Evolutionary conservation across 1,140 invertebrate species (phyloP).

Genomic region (Charaxes varanes): DNA sequence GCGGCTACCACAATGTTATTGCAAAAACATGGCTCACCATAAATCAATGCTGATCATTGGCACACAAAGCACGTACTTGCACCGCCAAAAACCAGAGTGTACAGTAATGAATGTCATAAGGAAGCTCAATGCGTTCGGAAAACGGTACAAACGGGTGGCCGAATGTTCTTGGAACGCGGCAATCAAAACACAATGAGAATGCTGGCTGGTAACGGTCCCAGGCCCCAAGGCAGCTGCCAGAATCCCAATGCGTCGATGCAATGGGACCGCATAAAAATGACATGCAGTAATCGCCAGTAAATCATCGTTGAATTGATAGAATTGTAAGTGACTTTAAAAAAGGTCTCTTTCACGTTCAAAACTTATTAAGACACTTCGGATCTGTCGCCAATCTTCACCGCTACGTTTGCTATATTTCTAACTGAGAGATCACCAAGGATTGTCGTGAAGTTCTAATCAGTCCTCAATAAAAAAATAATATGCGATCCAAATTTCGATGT

Average conservation of each 20-base stretch:
- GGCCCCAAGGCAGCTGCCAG: slow-evolving; percentile 24
- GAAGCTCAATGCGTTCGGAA: slow-evolving; percentile 42
- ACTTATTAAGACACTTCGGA: too few species aligned
- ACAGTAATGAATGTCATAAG: slow-evolving; percentile 57
- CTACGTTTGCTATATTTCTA: too few species aligned
- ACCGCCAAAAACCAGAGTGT: slow-evolving; percentile 43
- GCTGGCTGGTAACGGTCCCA: slow-evolving; percentile 49
- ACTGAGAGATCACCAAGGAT: too few species aligned
- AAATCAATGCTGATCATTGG: slow-evolving; percentile 27
- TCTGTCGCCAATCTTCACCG: too few species aligned
- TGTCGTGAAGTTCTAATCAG: too few species aligned
- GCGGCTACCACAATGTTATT: slow-evolving; percentile 26
- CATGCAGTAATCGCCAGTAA: slow-evolving; percentile 2
- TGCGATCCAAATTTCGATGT: too few species aligned
- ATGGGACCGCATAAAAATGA: slow-evolving; percentile 31
- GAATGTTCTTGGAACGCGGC: slow-evolving; percentile 57
- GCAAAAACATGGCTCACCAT: slow-evolving; percentile 2
- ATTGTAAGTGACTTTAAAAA: too few species aligned
- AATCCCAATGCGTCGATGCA: slow-evolving; percentile 32
- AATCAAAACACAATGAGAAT: slow-evolving; percentile 63
- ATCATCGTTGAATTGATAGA: too few species aligned
- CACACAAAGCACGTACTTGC: slow-evolving; percentile 24
- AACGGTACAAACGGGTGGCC: slow-evolving; percentile 65
- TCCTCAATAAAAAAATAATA: too few species aligned
- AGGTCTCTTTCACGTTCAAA: too few species aligned